A percentile compares a stretch with the other conserved stretches of the same genome.
phyloP scores from a whole-genome alignment of 2,888 invertebrate species.

The Meteorus cinctellus region DNA sequence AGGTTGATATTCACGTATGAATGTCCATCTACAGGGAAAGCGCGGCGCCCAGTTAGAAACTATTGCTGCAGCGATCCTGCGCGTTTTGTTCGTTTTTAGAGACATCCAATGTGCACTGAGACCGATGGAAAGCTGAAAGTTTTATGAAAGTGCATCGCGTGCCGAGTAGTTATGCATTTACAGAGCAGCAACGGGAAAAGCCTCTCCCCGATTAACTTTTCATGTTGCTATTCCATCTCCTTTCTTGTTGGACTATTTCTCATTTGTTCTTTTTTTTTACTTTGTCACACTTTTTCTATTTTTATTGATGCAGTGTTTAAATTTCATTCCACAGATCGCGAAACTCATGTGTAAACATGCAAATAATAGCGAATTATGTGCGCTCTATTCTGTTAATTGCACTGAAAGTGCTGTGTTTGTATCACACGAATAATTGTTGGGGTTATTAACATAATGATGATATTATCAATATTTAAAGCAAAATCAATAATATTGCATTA shows the following conservation, averaged over 20 bases:
- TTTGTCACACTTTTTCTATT: background rate
- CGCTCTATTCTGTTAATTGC: background rate
- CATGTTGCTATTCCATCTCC: background rate
- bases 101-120: slow-evolving; percentile 55
- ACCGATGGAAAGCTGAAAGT: slow-evolving; percentile 70
- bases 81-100: slow-evolving; percentile 51
- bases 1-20: background rate
- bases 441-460: slow-evolving; percentile 3
- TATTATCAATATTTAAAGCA: background rate
- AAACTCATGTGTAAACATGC: background rate
- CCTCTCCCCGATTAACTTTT: slow-evolving; percentile 13
- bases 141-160: slow-evolving; percentile 71
- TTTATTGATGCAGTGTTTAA: no score
- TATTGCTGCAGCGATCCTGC: slow-evolving; percentile 53
- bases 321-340: no score
- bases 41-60: slow-evolving; percentile 38
- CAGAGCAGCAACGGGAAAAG: slow-evolving; percentile 5
- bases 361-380: background rate
- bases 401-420: background rate
- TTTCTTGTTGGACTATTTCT: background rate
- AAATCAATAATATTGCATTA: no score
- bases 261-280: no score
- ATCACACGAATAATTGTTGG: no score
- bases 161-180: slow-evolving; percentile 42
- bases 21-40: slow-evolving; percentile 23